Conservation (phyloP, 2,113 vertebrate genomes). For the Laticauda laticaudata region DNA sequence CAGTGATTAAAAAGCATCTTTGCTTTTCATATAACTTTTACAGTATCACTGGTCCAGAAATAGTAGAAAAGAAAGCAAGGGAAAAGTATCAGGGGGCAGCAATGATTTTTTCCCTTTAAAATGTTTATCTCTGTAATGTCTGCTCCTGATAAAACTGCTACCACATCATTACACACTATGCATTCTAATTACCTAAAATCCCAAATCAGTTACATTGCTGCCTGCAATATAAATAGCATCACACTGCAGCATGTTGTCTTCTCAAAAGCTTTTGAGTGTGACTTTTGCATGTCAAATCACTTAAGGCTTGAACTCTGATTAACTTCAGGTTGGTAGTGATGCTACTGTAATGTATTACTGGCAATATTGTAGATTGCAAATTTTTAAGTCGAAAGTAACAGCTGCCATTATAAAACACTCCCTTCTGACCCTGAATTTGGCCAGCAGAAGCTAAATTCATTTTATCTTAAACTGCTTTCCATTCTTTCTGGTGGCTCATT, state of each 20-base stretch:
- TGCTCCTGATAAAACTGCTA: background rate
- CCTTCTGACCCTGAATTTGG: background rate
- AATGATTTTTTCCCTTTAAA: background rate
- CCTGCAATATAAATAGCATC: conserved; percentile 14
- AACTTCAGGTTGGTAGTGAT: background rate
- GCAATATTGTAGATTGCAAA: background rate
- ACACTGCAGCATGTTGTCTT: background rate
- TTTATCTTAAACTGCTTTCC: background rate
- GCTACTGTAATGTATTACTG: background rate
- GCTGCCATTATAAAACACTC: background rate
- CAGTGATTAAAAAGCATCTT: background rate
- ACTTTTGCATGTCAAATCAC: background rate
- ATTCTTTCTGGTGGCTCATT: background rate
- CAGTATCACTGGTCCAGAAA: background rate
- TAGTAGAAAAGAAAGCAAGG: background rate
- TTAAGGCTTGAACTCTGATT: background rate
- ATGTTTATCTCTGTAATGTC: background rate
- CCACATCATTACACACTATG: background rate
- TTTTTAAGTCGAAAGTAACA: conserved; percentile 1
- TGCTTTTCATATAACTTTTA: background rate
- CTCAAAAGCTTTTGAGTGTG: background rate
- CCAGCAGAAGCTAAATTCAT: background rate
- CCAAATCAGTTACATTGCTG: background rate
- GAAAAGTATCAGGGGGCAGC: background rate
- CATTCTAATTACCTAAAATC: conserved; percentile 25